These are phyloP conservation scores for Metridium senile DNA, from an alignment of 92 coral and sea anemone species.

Conservation along the genomic window DNA sequence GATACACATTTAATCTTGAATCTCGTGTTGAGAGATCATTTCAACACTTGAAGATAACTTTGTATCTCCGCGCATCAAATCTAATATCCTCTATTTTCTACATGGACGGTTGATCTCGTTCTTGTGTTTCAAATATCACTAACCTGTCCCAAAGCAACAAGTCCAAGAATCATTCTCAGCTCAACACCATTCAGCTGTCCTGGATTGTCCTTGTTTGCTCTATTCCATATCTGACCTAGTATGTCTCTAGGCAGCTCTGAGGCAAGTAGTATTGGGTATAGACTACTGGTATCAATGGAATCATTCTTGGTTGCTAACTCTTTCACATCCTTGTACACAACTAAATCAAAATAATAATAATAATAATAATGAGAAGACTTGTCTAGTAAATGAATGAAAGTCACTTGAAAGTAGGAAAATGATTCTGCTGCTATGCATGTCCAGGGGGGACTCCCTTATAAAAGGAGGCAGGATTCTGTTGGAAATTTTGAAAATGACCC, in stretches of 20 bases:
- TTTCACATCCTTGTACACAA: conserved; percentile 74
- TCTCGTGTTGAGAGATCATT: no score
- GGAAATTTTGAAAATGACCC: no score
- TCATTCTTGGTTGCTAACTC: conserved; percentile 58
- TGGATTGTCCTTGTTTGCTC: conserved; percentile 71
- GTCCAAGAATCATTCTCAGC: conserved; percentile 83
- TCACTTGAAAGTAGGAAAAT: no score
- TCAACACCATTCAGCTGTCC: conserved; percentile 90
- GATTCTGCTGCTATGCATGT: no score
- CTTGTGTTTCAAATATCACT: not conserved
- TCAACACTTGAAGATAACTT: no score
- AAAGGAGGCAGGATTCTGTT: no score
- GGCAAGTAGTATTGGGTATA: conserved; percentile 79
- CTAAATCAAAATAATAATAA: not conserved
- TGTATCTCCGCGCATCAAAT: no score
- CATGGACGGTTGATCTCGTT: not conserved
- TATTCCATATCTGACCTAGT: conserved; percentile 87
- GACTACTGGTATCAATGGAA: conserved; percentile 68
- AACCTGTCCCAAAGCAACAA: conserved; percentile 96
- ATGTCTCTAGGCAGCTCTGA: conserved; percentile 89
- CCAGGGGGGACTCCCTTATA: no score
- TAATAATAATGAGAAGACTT: no score
- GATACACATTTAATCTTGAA: no score
- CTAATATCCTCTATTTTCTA: no score
- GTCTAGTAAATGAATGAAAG: no score